Evolutionary conservation across 2,113 vertebrate species (phyloP).

Genomic region (Panthera leo): DNA sequence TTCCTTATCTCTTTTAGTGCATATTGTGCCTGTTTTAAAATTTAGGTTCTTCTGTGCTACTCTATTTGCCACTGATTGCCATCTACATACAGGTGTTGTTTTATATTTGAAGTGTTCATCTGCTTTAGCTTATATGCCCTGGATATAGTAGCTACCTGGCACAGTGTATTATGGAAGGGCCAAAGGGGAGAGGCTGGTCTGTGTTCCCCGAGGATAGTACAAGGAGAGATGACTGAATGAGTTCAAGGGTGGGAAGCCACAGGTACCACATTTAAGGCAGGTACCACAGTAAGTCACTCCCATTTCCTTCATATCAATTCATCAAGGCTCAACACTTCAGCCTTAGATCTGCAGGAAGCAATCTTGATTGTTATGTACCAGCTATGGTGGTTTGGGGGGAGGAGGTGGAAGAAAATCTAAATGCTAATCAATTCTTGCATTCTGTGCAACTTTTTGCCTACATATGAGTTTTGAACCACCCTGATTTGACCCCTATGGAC

Average conservation of each 20-base stretch:
- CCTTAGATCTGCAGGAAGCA: background rate
- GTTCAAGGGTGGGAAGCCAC: background rate
- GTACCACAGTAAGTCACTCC: background rate
- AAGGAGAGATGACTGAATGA: background rate
- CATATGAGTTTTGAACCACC: background rate
- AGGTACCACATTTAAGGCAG: background rate
- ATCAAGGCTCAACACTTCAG: background rate
- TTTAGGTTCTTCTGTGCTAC: background rate
- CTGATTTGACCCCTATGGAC: background rate
- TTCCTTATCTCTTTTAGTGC: background rate
- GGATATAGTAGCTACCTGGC: background rate
- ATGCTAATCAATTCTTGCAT: background rate
- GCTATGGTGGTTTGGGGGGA: background rate
- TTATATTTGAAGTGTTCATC: background rate
- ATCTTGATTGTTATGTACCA: background rate
- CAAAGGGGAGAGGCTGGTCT: background rate
- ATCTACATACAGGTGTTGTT: background rate
- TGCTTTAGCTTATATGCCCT: background rate
- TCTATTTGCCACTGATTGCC: background rate
- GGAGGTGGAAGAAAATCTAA: background rate
- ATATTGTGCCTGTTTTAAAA: background rate
- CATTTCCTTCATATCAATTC: background rate
- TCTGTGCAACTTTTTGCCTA: background rate
- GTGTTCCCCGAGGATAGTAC: background rate
- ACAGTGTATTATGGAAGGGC: background rate